Base-by-base conservation (phyloP, 1,140 invertebrate species). In the Halictus rubicundus region DNA sequence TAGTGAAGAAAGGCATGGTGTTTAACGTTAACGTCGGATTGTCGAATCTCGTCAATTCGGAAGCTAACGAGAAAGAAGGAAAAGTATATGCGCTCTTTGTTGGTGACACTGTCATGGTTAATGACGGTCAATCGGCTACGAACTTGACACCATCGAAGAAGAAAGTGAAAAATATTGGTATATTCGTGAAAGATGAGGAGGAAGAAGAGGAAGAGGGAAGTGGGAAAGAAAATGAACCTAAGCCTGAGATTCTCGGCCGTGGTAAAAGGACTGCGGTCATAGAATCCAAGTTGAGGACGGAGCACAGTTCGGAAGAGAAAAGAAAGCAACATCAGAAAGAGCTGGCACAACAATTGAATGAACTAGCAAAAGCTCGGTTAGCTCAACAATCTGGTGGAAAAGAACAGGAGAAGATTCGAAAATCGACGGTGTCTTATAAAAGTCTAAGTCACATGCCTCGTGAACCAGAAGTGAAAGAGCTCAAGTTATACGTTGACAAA, bases 21-120 rank as follows among this genome's bases (percentile, higher is more conserved):
- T 99, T 99, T 88, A 99, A 99, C 91, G 94, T 99, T 14, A 98
- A 98, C 89, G 95, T 99, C 84, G 99, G 99, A 60, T 95, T 99
- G 52, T 95, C 97, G n/a, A 97, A 97, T 90, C 93, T 99, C 49
- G 93, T 92, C 23, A 99, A 99, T 93, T 94, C 95, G 83, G 95
- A 96, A 49, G 96, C 97, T 1, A 95, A 95, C 39, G 98, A 99
- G 59, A 96, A 97, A 84, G 95, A 96, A 91, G 96, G 96, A 77
- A 99, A 99, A 95, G 95, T 93, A 7, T 99, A 99, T 92, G 98
- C 99, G 1, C 93, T 99, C 0, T 99, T 99, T 88, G 95, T 99
- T 85, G 99, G 98, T 23, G 99, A 99, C 93, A 99, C 99, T 25
- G 98, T 99, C 42, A 90, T 99, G 77, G 97, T 99, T 1, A 98